Evolutionary conservation across 2,888 invertebrate genomes (phyloP).

Genomic region (Phaedon cochleariae): DNA sequence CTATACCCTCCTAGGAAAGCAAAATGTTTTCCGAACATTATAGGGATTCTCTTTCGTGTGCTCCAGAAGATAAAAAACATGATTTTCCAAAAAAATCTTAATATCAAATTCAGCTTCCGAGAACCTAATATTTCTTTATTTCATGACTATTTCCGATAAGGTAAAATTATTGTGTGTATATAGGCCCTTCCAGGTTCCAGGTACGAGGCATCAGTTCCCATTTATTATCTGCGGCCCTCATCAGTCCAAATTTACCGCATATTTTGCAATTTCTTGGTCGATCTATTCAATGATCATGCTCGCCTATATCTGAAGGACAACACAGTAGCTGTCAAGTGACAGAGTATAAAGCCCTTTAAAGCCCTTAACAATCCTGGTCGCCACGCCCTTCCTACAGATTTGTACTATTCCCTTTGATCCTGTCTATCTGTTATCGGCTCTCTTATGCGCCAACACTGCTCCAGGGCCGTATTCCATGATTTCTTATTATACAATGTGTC

Average conservation of each 20-base stretch:
- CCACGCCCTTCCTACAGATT: conserved; percentile 47
- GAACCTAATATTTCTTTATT: too few species aligned
- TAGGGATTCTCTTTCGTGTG: too few species aligned
- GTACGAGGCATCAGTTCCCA: background rate
- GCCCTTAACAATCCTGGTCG: conserved; percentile 46
- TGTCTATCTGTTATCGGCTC: conserved; percentile 37
- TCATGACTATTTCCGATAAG: too few species aligned
- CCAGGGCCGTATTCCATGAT: conserved; percentile 14
- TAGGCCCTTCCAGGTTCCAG: too few species aligned
- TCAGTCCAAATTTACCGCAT: conserved; percentile 33
- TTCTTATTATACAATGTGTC: too few species aligned
- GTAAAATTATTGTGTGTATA: background rate
- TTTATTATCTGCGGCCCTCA: conserved; percentile 12
- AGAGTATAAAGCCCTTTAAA: conserved; percentile 48
- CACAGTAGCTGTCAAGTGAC: conserved; percentile 46
- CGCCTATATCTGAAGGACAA: conserved; percentile 33
- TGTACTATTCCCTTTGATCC: conserved; percentile 42
- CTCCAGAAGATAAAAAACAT: too few species aligned
- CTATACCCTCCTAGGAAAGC: too few species aligned
- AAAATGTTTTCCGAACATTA: too few species aligned
- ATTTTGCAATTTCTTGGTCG: conserved; percentile 42
- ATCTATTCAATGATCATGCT: conserved; percentile 35
- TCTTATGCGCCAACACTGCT: conserved; percentile 11
- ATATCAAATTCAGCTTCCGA: too few species aligned
- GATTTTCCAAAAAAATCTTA: too few species aligned